Conservation (phyloP, 1,140 invertebrate species). For the Bradynema listronoti region DNA sequence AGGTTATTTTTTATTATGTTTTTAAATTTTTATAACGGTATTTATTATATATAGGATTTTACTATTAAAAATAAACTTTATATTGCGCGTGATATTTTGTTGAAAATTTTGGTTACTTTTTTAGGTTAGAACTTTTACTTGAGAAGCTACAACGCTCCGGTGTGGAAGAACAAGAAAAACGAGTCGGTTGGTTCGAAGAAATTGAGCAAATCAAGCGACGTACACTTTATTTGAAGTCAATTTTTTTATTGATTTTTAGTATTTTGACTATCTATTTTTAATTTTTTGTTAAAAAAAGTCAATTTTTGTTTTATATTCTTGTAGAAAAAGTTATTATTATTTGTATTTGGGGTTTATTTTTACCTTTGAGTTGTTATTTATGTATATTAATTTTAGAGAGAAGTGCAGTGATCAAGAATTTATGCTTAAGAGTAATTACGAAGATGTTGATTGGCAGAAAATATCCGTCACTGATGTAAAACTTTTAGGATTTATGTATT, state of each 20-base stretch:
- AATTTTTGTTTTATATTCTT: too few species aligned
- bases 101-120: constrained; percentile 2
- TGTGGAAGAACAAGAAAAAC: constrained; percentile 21
- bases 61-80: too few species aligned
- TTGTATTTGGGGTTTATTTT: too few species aligned
- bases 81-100: too few species aligned
- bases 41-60: too few species aligned
- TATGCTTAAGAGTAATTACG: neutral
- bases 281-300: neutral
- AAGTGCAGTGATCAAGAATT: constrained; percentile 7
- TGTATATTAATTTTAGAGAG: constrained; percentile 14
- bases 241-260: neutral
- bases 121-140: constrained; percentile 25
- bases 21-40: neutral
- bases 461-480: constrained; percentile 33
- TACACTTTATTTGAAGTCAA: constrained; percentile 18
- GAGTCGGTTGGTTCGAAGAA: constrained; percentile 24
- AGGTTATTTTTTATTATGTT: constrained; percentile 5
- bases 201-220: constrained; percentile 25
- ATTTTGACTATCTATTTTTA: neutral
- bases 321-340: too few species aligned
- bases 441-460: constrained; percentile 33
- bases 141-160: constrained; percentile 14
- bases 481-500: neutral
- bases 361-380: constrained; percentile 6